Conservation (phyloP, 92 coral and sea anemone genomes). For the Virgularia gustaviana region DNA sequence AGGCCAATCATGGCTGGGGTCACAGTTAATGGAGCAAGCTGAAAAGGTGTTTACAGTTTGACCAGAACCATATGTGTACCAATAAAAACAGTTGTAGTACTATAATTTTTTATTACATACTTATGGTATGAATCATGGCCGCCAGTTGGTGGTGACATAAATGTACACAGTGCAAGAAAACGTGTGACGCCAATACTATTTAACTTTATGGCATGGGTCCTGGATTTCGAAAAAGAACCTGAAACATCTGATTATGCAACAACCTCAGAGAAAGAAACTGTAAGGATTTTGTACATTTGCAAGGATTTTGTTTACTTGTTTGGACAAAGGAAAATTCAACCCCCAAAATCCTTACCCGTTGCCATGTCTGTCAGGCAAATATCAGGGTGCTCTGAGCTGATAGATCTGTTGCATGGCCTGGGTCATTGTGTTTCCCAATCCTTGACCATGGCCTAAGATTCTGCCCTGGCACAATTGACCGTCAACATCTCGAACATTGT, state of each 20-base stretch:
- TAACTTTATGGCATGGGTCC: conserved; percentile 5
- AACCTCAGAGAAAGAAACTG: neutral
- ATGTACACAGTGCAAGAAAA: neutral
- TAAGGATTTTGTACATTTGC: neutral
- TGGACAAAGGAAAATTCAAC: neutral
- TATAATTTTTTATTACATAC: neutral
- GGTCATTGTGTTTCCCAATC: conserved; percentile 8
- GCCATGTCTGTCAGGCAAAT: conserved; percentile 13
- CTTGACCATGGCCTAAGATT: conserved; percentile 6
- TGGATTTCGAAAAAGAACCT: conserved; percentile 5
- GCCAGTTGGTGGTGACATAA: conserved; percentile 1
- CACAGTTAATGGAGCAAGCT: no score
- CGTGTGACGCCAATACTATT: neutral
- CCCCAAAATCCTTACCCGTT: neutral
- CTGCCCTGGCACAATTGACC: conserved; percentile 13
- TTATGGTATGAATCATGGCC: conserved; percentile 11
- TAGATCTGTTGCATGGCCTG: neutral
- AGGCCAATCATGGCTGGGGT: no score
- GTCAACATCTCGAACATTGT: conserved; percentile 12
- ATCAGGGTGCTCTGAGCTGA: conserved; percentile 6
- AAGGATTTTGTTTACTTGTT: neutral
- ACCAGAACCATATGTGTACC: neutral
- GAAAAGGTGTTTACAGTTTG: neutral
- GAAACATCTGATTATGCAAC: neutral
- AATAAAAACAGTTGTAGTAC: neutral